Conservation (phyloP, 2,113 vertebrate species). For the Heterocephalus glaber region DNA sequence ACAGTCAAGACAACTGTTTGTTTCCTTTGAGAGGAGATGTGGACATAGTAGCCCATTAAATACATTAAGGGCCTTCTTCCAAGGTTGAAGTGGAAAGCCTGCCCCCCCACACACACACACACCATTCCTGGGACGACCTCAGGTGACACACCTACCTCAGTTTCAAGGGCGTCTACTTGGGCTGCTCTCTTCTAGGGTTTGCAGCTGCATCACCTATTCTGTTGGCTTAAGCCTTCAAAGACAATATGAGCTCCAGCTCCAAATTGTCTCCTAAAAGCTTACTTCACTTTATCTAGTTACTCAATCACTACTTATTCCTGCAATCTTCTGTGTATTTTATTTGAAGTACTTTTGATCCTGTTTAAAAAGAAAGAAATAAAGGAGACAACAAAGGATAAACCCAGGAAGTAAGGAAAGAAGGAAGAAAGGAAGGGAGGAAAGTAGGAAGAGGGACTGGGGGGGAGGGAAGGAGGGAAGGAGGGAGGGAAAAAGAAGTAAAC, state of each 20-base stretch:
- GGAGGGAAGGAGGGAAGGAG: accelerated
- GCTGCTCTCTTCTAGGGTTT: background rate
- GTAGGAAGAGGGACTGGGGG: too few species aligned
- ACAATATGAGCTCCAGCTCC: background rate
- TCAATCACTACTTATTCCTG: background rate
- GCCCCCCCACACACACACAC: too few species aligned
- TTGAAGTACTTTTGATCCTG: background rate
- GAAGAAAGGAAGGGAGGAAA: accelerated
- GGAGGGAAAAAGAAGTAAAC: background rate
- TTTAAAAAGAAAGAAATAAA: background rate
- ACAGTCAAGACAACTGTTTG: background rate
- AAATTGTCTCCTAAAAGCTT: background rate
- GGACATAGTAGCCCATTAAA: background rate
- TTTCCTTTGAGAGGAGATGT: background rate
- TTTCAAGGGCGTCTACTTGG: background rate
- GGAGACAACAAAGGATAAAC: background rate
- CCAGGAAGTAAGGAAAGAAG: background rate
- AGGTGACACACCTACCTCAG: background rate
- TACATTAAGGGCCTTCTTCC: background rate
- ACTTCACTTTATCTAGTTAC: background rate
- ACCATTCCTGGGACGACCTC: background rate
- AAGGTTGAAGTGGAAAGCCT: background rate
- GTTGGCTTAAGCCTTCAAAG: background rate
- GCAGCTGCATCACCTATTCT: background rate
- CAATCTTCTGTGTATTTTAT: background rate